These are phyloP conservation scores for Drosophila fulvimacula DNA, from an alignment of 2,888 invertebrate species.

Conservation along the genomic window DNA sequence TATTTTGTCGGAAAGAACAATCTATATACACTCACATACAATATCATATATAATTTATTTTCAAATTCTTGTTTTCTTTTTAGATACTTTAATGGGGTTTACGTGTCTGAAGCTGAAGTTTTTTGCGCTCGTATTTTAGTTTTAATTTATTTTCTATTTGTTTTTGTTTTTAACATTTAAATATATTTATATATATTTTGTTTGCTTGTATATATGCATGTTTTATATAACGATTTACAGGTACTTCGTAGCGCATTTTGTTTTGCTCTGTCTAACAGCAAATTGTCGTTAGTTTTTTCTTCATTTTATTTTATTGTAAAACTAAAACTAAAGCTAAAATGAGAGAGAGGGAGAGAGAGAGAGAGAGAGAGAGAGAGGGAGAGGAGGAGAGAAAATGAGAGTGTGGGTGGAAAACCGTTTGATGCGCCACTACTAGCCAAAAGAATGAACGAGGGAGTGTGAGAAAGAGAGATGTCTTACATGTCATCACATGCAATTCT, in stretches of 20 bases:
- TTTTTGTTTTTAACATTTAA: slow-evolving; percentile 49
- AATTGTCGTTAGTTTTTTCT: slow-evolving; percentile 26
- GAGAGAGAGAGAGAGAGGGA: not conserved
- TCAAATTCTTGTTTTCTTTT: not conserved
- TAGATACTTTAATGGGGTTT: slow-evolving; percentile 10
- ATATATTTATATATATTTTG: slow-evolving; percentile 12
- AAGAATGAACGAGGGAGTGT: slow-evolving; percentile 3
- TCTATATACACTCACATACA: slow-evolving; percentile 25
- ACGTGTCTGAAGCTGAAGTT: slow-evolving; percentile 49
- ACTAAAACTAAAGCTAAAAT: slow-evolving; percentile 63
- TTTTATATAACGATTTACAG: slow-evolving; percentile 67
- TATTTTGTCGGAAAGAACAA: slow-evolving; percentile 35
- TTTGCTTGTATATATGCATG: slow-evolving; percentile 9
- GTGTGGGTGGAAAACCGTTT: slow-evolving; percentile 22
- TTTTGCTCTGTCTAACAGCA: slow-evolving; percentile 45
- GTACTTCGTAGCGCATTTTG: slow-evolving; percentile 81
- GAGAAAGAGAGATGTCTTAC: not conserved
- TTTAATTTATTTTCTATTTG: slow-evolving; percentile 2
- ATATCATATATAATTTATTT: slow-evolving; percentile 26
- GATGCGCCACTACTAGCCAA: slow-evolving; percentile 58
- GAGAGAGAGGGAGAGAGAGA: not conserved
- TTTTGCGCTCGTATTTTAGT: slow-evolving; percentile 12
- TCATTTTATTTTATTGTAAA: slow-evolving; percentile 24
- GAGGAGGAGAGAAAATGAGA: slow-evolving; percentile 3
- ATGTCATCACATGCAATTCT: too few species aligned